Evolutionary conservation across 1,140 invertebrate genomes (phyloP).

Genomic region (Microvelia longipes): DNA sequence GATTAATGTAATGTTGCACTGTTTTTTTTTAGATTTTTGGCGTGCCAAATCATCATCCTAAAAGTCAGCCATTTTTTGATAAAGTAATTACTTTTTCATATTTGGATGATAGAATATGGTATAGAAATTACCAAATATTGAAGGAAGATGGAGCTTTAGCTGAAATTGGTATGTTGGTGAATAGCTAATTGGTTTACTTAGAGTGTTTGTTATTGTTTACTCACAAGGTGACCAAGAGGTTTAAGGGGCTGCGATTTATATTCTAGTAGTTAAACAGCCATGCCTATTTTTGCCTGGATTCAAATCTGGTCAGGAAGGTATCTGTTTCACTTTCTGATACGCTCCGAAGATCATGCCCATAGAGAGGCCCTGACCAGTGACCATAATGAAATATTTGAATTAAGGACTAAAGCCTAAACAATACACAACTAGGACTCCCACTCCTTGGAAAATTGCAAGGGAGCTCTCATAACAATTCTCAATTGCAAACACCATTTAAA

Average conservation of each 20-base stretch:
- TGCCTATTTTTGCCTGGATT: background rate
- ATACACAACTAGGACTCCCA: too few relatives aligned
- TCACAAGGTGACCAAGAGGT: background rate
- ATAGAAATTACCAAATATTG: slow-evolving; percentile 94
- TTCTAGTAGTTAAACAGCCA: background rate
- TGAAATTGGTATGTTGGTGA: slow-evolving; percentile 58
- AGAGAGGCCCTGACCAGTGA: too few relatives aligned
- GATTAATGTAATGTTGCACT: background rate
- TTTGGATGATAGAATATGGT: slow-evolving; percentile 92
- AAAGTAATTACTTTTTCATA: slow-evolving; percentile 89
- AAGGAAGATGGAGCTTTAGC: slow-evolving; percentile 86
- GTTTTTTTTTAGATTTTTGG: slow-evolving; percentile 82
- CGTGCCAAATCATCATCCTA: slow-evolving; percentile 91
- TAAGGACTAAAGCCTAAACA: too few relatives aligned
- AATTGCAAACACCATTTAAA: too few relatives aligned
- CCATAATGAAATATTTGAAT: too few relatives aligned
- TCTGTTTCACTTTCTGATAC: background rate
- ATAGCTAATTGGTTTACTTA: background rate
- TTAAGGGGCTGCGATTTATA: slow-evolving; percentile 1
- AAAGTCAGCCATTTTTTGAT: slow-evolving; percentile 98
- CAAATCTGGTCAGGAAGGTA: background rate
- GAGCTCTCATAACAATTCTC: too few relatives aligned
- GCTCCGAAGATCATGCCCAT: background rate
- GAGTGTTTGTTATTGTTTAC: background rate
- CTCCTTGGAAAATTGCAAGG: too few relatives aligned